phyloP scores from a whole-genome alignment of 2,888 invertebrate genomes.

The Synergus umbraculus region DNA sequence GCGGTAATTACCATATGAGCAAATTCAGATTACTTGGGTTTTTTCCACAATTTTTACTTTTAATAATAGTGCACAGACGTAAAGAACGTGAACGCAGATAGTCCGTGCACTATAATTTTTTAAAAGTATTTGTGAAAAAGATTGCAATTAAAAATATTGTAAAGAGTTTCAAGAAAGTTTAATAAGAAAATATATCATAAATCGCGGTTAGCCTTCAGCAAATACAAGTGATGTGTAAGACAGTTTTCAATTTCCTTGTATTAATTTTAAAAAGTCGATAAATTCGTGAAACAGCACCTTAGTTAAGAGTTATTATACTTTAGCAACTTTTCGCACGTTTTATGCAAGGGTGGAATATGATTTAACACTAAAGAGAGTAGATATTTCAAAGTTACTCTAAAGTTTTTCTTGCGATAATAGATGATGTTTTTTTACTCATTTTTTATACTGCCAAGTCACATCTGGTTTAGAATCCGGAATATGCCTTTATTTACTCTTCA shows the following conservation, averaged over 20 bases:
- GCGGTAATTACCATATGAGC: too few relatives aligned
- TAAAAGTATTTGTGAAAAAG: too few relatives aligned
- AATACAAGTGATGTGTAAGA: not conserved
- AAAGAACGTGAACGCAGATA: too few relatives aligned
- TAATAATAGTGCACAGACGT: too few relatives aligned
- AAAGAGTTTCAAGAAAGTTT: not conserved
- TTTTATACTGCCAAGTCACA: conserved; percentile 13
- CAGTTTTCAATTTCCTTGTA: not conserved
- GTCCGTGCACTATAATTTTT: too few relatives aligned
- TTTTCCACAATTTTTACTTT: too few relatives aligned
- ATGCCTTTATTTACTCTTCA: not conserved
- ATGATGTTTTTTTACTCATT: conserved; percentile 4
- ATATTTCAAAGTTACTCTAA: not conserved
- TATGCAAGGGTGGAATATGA: not conserved
- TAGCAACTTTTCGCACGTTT: not conserved
- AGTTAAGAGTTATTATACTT: not conserved
- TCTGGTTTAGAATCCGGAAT: not conserved
- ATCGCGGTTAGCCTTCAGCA: not conserved
- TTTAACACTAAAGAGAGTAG: conserved; percentile 1
- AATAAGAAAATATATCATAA: not conserved
- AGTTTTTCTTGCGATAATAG: conserved; percentile 18
- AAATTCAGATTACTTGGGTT: too few relatives aligned
- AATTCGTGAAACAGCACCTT: not conserved
- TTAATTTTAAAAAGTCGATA: not conserved
- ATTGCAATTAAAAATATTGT: not conserved